phyloP scores from a whole-genome alignment of 2,113 vertebrate genomes.

The Xenus cinereus region DNA sequence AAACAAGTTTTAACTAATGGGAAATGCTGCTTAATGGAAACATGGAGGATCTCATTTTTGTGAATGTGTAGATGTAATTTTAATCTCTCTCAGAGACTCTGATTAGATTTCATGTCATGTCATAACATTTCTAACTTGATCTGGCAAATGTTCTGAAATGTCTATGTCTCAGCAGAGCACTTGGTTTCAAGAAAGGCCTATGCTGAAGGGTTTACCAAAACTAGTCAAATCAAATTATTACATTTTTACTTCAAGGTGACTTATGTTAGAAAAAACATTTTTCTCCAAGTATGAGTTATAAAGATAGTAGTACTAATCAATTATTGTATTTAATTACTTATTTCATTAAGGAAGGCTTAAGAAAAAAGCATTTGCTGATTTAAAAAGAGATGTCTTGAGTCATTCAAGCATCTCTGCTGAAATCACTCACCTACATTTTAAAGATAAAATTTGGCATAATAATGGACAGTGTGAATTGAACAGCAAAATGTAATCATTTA shows the following conservation, averaged over 20 bases:
- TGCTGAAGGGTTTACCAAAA: not conserved
- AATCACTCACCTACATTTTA: not conserved
- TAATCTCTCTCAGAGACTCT: not conserved
- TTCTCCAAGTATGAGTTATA: not conserved
- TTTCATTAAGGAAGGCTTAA: not conserved
- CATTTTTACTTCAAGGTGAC: not conserved
- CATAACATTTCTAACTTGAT: not conserved
- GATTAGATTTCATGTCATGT: not conserved
- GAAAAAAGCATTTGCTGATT: not conserved
- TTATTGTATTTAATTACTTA: not conserved
- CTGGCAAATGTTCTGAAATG: not conserved
- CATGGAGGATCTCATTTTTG: not conserved
- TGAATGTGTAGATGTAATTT: not conserved
- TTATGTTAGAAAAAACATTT: not conserved
- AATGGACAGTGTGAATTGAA: not conserved
- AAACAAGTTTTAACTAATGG: not conserved
- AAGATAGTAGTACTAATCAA: not conserved
- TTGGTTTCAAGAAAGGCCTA: not conserved
- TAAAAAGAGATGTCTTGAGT: not conserved
- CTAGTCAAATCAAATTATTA: not conserved
- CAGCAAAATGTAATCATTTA: not conserved
- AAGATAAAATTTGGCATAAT: not conserved
- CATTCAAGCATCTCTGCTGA: not conserved
- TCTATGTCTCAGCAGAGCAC: not conserved
- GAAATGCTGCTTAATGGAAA: not conserved